phyloP scores from a whole-genome alignment of 2,113 vertebrate species.

The Scopus umbretta region DNA sequence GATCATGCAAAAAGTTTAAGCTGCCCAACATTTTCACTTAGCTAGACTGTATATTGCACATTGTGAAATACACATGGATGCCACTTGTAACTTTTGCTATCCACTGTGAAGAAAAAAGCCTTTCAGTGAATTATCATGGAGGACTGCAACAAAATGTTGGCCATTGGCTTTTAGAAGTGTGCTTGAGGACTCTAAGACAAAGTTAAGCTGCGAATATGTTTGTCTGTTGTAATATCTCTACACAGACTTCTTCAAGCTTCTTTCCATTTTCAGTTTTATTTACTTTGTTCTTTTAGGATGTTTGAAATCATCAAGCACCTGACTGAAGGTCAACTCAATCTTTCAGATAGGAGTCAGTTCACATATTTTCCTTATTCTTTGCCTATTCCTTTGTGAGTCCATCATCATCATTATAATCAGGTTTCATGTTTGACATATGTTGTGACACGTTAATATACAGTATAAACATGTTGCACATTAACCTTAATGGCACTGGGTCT shows the following conservation, averaged over 20 bases:
- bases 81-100: background rate
- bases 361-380: background rate
- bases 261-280: background rate
- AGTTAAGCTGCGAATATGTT: background rate
- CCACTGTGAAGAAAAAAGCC: background rate
- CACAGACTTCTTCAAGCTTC: background rate
- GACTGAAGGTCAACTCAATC: background rate
- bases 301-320: background rate
- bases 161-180: background rate
- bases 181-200: background rate
- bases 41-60: background rate
- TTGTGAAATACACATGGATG: background rate
- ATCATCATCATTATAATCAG: background rate
- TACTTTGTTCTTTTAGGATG: background rate
- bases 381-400: constrained; percentile 2
- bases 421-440: constrained; percentile 51
- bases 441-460: background rate
- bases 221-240: background rate
- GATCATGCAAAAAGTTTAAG: background rate
- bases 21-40: background rate
- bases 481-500: constrained; percentile 47
- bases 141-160: background rate
- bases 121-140: background rate
- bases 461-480: constrained; percentile 45
- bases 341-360: background rate